Evolutionary conservation across 2,888 invertebrate species (phyloP).

Genomic region (Zaprionus obscuricornis): DNA sequence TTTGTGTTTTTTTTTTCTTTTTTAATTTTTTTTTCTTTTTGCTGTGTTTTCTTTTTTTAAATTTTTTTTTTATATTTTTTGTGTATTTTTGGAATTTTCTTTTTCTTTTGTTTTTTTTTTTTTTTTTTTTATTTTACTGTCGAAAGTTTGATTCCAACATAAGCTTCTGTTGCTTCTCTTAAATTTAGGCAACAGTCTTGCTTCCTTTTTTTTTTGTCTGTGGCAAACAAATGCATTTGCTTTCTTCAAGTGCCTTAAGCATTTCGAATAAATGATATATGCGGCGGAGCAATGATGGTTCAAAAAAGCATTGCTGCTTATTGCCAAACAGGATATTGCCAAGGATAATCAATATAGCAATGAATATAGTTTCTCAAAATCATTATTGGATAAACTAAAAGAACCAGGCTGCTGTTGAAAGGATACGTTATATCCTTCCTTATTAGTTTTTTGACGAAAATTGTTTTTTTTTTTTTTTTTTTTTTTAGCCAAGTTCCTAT

Average conservation of each 20-base stretch:
- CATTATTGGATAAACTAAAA: too few relatives aligned
- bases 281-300: not conserved
- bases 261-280: not conserved
- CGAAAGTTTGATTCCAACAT: conserved; percentile 17
- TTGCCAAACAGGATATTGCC: not conserved
- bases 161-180: not conserved
- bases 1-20: not conserved
- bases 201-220: not conserved
- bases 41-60: not conserved
- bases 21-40: conserved; percentile 3
- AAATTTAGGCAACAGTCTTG: conserved; percentile 7
- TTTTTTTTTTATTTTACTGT: not conserved
- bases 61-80: not conserved
- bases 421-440: too few relatives aligned
- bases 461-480: too few relatives aligned
- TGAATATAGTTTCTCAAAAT: too few relatives aligned
- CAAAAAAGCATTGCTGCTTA: conserved; percentile 6
- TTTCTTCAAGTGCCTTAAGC: conserved; percentile 14
- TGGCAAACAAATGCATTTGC: conserved; percentile 59
- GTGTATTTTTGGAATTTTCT: not conserved
- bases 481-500: conserved; percentile 28
- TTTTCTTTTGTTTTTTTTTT: not conserved
- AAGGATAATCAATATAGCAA: too few relatives aligned
- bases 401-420: too few relatives aligned
- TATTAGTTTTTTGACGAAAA: too few relatives aligned